Evolutionary conservation across 2,888 invertebrate species (phyloP).

Genomic region (Petrolisthes cinctipes): DNA sequence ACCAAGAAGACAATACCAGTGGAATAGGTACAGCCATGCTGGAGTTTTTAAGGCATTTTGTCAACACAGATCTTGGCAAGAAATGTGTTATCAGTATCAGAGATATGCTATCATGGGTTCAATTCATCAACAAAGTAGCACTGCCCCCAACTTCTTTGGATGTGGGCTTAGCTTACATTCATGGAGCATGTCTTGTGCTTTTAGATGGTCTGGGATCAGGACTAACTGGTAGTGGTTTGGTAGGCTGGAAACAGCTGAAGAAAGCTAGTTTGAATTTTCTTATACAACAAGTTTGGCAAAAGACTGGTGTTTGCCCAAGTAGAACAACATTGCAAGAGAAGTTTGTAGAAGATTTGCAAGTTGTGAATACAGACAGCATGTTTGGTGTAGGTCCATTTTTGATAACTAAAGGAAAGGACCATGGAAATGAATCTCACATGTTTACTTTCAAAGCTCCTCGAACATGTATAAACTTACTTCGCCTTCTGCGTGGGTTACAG

Average conservation of each 20-base stretch:
- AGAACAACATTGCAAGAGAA: slow-evolving; percentile 46
- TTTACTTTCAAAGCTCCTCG: slow-evolving; percentile 85
- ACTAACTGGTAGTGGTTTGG: slow-evolving; percentile 79
- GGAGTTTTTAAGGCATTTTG: slow-evolving; percentile 57
- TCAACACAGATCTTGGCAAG: slow-evolving; percentile 61
- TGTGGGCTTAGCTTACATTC: slow-evolving; percentile 78
- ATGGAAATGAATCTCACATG: slow-evolving; percentile 66
- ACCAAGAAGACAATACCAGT: slow-evolving; percentile 72
- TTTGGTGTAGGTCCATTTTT: slow-evolving; percentile 87
- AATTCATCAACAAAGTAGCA: slow-evolving; percentile 82
- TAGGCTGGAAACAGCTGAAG: slow-evolving; percentile 60
- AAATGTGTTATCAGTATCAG: slow-evolving; percentile 88
- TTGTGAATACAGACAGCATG: slow-evolving; percentile 67
- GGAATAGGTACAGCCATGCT: slow-evolving; percentile 57
- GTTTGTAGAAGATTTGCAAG: slow-evolving; percentile 16
- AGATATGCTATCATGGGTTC: slow-evolving; percentile 92
- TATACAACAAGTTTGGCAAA: slow-evolving; percentile 51
- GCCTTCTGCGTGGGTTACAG: slow-evolving; percentile 89
- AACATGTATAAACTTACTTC: slow-evolving; percentile 83
- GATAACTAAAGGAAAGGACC: slow-evolving; percentile 74
- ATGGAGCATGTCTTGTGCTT: slow-evolving; percentile 92
- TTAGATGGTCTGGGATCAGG: slow-evolving; percentile 91
- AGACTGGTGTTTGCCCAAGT: slow-evolving; percentile 32
- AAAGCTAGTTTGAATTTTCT: slow-evolving; percentile 47
- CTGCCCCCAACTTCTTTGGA: slow-evolving; percentile 63